phyloP scores from a whole-genome alignment of 2,888 invertebrate species.

The Chesias legatella region DNA sequence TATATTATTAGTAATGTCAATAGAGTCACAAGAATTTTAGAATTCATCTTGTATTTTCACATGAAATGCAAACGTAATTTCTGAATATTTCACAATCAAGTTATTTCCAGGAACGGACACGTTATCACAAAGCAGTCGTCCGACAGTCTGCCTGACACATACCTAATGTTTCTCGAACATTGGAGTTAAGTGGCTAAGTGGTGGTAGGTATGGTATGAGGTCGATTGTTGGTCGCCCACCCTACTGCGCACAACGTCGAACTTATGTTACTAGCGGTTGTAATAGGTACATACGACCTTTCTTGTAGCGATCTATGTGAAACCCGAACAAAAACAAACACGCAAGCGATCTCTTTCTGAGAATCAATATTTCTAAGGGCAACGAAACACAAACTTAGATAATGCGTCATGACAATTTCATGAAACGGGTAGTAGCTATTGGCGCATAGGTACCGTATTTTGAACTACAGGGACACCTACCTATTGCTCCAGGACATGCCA shows the following conservation, averaged over 20 bases:
- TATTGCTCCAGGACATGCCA: too few species aligned
- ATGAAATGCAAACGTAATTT: constrained; percentile 1
- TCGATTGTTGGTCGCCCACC: constrained; percentile 56
- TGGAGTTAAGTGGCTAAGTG: constrained; percentile 36
- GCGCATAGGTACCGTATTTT: too few species aligned
- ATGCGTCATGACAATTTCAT: too few species aligned
- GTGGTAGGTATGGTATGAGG: constrained; percentile 38
- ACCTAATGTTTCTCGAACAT: constrained; percentile 51
- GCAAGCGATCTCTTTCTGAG: constrained; percentile 31
- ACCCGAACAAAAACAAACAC: constrained; percentile 36
- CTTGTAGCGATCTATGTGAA: constrained; percentile 25
- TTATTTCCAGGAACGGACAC: constrained; percentile 6
- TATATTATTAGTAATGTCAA: constrained; percentile 41
- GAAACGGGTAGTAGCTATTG: too few species aligned
- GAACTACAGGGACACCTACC: too few species aligned
- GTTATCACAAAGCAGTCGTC: constrained; percentile 37
- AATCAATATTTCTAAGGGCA: constrained; percentile 24
- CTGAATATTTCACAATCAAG: constrained; percentile 4
- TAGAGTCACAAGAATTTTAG: constrained; percentile 36
- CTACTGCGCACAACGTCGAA: constrained; percentile 41
- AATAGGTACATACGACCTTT: constrained; percentile 31
- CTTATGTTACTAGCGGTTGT: constrained; percentile 23
- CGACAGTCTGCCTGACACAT: constrained; percentile 41
- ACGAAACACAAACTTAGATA: constrained; percentile 19
- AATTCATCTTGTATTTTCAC: constrained; percentile 43